A percentile compares a stretch with the other conserved stretches of the same genome.
Conservation (phyloP, 2,113 vertebrate genomes). For the Mobula birostris region DNA sequence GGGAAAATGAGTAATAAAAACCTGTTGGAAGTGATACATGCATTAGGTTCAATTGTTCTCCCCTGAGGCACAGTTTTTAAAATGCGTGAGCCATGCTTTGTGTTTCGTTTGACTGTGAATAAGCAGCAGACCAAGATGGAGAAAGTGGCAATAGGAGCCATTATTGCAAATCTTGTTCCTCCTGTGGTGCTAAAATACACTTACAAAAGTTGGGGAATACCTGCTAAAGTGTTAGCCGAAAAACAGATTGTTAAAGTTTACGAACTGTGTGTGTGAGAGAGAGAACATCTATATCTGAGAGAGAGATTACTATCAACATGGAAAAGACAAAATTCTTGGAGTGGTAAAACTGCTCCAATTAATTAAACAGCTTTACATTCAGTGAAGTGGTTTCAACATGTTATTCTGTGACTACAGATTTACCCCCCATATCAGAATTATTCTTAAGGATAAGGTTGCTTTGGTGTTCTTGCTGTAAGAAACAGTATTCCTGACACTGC, state of each 20-base stretch:
- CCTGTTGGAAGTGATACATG: neutral
- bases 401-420: neutral
- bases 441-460: too few species aligned
- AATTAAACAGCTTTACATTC: neutral
- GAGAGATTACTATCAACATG: neutral
- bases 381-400: neutral
- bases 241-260: neutral
- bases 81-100: neutral
- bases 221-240: neutral
- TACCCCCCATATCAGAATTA: neutral
- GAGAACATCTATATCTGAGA: neutral
- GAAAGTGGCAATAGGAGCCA: neutral
- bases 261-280: neutral
- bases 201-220: neutral
- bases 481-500: too few species aligned
- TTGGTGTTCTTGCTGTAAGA: too few species aligned
- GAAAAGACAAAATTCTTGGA: neutral
- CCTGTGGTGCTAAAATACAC: neutral
- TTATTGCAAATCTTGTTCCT: neutral
- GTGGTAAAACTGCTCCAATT: neutral
- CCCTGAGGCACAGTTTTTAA: neutral
- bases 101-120: neutral
- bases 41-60: neutral
- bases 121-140: neutral
- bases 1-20: conserved; percentile 29